A percentile compares a stretch with the other conserved stretches of the same genome.
Conservation (phyloP, 2,113 vertebrate species). For the Pipa parva region DNA sequence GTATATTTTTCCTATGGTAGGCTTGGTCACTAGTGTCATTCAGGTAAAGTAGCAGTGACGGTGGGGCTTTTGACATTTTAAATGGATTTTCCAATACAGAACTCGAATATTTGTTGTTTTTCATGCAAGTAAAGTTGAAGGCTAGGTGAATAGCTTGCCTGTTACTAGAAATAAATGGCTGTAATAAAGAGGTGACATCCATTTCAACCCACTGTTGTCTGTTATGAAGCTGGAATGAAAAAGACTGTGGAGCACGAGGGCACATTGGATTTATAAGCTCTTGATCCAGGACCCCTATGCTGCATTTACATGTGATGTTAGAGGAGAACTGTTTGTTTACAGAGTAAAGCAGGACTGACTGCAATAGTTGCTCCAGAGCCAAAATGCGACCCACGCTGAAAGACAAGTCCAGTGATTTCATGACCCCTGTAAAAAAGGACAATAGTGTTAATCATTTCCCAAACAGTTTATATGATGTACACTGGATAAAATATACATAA, state of each 20-base stretch:
- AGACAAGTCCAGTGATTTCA: slow-evolving; percentile 71
- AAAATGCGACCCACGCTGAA: slow-evolving; percentile 81
- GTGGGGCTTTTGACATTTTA: slow-evolving; percentile 57
- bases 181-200: slow-evolving; percentile 78
- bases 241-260: slow-evolving; percentile 46
- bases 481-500: too few relatives aligned
- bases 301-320: slow-evolving; percentile 59
- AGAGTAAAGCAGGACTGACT: slow-evolving; percentile 82
- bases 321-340: slow-evolving; percentile 58
- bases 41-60: slow-evolving; percentile 83
- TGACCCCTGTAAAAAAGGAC: slow-evolving; percentile 55
- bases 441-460: neutral
- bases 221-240: slow-evolving; percentile 51
- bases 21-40: slow-evolving; percentile 76
- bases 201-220: slow-evolving; percentile 75
- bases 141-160: slow-evolving; percentile 70
- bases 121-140: slow-evolving; percentile 71
- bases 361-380: slow-evolving; percentile 75
- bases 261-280: slow-evolving; percentile 50
- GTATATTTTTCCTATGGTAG: slow-evolving; percentile 58
- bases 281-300: slow-evolving; percentile 62
- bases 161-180: slow-evolving; percentile 65
- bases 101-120: slow-evolving; percentile 42
- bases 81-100: slow-evolving; percentile 15
- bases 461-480: too few relatives aligned